Percentiles rank a stretch among this genome's conserved stretches.
These are phyloP conservation scores for Oligia latruncula DNA, from an alignment of 2,888 invertebrate genomes.

Conservation along the genomic window DNA sequence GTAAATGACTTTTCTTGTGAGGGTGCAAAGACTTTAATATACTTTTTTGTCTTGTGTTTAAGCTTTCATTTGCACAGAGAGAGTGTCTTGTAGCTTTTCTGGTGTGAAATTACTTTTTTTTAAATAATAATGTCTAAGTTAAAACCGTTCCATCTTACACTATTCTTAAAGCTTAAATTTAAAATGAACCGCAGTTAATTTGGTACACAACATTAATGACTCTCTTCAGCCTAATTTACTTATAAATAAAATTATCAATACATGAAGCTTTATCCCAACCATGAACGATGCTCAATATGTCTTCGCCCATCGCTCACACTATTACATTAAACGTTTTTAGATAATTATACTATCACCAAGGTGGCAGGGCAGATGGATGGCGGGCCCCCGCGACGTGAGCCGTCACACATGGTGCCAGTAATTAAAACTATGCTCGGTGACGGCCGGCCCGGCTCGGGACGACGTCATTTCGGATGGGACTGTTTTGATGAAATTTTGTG, in stretches of 20 bases:
- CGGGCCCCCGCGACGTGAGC: constrained; percentile 83
- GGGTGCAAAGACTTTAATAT: neutral
- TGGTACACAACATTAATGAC: neutral
- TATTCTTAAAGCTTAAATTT: neutral
- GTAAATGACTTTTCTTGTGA: neutral
- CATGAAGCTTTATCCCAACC: neutral
- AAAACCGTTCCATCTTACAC: neutral
- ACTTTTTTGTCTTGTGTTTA: neutral
- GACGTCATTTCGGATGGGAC: constrained; percentile 23
- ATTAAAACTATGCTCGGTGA: constrained; percentile 78
- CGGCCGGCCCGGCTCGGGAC: constrained; percentile 19
- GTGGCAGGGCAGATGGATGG: constrained; percentile 75
- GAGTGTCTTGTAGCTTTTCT: neutral
- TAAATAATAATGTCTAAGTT: neutral
- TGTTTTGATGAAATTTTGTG: constrained; percentile 49
- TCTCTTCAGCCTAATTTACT: constrained; percentile 1
- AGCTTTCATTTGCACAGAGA: neutral
- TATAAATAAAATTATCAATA: neutral
- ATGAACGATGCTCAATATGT: constrained; percentile 27
- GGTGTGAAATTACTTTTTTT: neutral
- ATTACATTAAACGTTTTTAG: constrained; percentile 75
- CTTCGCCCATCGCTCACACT: constrained; percentile 57
- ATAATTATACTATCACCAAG: constrained; percentile 87
- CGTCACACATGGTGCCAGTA: constrained; percentile 87
- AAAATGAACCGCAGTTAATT: neutral